Percentiles rank a stretch among this genome's conserved stretches.
Conservation (phyloP, 2,888 invertebrate genomes). For the Tanytarsus gracilentus region DNA sequence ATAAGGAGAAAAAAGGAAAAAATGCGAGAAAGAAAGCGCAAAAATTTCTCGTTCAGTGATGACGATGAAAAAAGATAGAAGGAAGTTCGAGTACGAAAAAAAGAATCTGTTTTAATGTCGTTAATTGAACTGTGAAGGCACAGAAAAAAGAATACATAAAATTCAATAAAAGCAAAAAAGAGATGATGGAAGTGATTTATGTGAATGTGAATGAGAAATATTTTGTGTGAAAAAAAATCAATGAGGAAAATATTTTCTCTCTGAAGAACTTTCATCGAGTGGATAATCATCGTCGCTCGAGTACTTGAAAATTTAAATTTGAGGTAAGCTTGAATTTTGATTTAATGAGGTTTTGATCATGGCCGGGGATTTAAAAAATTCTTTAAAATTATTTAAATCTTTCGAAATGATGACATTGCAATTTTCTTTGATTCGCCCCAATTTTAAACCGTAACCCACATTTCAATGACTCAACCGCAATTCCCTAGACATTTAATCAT, state of each 20-base stretch:
- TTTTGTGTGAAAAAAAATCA: slow-evolving; percentile 14
- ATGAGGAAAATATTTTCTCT: slow-evolving; percentile 9
- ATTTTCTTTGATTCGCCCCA: no score
- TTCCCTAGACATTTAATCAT: no score
- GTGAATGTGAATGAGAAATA: slow-evolving; percentile 13
- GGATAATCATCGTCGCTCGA: not conserved
- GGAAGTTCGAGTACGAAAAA: not conserved
- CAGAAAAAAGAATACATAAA: not conserved
- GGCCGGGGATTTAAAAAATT: no score
- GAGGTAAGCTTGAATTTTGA: no score
- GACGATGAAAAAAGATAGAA: not conserved
- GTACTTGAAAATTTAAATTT: no score
- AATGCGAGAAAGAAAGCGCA: not conserved
- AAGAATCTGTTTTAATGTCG: slow-evolving; percentile 22
- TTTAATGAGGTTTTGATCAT: no score
- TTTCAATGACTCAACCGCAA: no score
- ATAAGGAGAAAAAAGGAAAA: not conserved
- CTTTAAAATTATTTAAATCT: no score
- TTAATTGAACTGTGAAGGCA: slow-evolving; percentile 26
- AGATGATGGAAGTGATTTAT: slow-evolving; percentile 15
- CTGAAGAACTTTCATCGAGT: not conserved
- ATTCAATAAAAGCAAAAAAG: slow-evolving; percentile 7
- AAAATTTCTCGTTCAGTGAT: not conserved
- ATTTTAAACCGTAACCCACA: no score
- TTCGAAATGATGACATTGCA: no score